Evolutionary conservation across 2,113 vertebrate species (phyloP), one percentile per base, ranked within the genome.

Genomic region (Loxodonta africana): DNA sequence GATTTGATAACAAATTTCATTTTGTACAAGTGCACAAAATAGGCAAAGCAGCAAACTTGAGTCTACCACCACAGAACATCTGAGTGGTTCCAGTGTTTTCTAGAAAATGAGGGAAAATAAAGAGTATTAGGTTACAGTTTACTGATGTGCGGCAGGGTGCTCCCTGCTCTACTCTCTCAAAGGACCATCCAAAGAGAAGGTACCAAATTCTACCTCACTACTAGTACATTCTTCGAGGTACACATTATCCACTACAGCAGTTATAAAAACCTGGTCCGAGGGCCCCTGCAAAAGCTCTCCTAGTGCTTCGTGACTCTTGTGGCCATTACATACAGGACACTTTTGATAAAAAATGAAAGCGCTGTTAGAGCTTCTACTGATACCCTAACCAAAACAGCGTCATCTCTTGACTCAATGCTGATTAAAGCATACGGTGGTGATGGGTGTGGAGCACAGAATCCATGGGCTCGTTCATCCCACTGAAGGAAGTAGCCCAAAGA

Each of bases 391-490:
- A 41, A 41, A 73, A 51, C 15, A 8, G 9, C 7, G 0, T 41
- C 46, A 17, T 14, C 41, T n/a, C 81, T 73, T 62, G 23, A 65
- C 9, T 12, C 44, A 18, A 11, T 21, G 88, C 57, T 57, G 65
- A 81, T 90, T 48, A 57, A 71, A 65, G 67, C 2, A 2, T 4
- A 20, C 0, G 12, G 5, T 3, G 0, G 37, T 12, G 37, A 53
- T 5, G 28, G 30, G 44, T 30, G 12, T 14, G 41, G 26, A 15
- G 25, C 37, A 8, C 23, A 0, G 1, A 0, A 8, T 15, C 71
- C 21, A 8, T 0, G 1, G 60, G 73, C 65, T 60, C 73, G 41
- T 33, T 15, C 9, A 1, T 10, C 60, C 21, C 65, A 8, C 18
- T 69, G 25, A 14, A 63, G 62, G 53, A 21, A 63, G n/a, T 0